phyloP scores from a whole-genome alignment of 2,113 vertebrate genomes.

The Empidonax traillii region DNA sequence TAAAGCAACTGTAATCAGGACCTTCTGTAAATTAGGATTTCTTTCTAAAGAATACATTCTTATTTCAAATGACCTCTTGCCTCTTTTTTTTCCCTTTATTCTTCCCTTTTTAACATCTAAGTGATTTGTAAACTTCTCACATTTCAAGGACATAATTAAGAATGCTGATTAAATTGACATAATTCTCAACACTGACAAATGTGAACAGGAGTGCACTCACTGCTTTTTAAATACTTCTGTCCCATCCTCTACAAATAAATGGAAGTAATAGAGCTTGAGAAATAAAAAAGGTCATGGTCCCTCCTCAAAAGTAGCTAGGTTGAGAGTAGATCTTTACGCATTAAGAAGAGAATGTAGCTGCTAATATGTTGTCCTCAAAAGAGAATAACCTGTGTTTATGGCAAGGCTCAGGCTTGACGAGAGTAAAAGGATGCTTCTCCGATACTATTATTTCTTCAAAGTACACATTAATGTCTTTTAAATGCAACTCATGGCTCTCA shows the following conservation, averaged over 20 bases:
- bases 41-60: not conserved
- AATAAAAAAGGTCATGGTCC: slow-evolving; percentile 1
- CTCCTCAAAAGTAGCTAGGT: not conserved
- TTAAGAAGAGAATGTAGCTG: not conserved
- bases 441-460: not conserved
- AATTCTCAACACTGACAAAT: slow-evolving; percentile 5
- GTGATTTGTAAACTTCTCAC: slow-evolving; percentile 41
- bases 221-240: slow-evolving; percentile 41
- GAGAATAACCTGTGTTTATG: slow-evolving; percentile 15
- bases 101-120: slow-evolving; percentile 17
- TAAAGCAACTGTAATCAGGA: slow-evolving; percentile 1
- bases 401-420: not conserved
- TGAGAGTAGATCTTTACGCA: not conserved
- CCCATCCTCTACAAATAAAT: slow-evolving; percentile 31
- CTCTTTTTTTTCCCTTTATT: not conserved
- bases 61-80: slow-evolving; percentile 21
- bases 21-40: slow-evolving; percentile 52
- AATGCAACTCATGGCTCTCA: slow-evolving; percentile 37
- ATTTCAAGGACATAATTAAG: slow-evolving; percentile 65
- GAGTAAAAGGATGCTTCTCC: not conserved
- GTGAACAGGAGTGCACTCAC: not conserved
- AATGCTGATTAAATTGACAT: slow-evolving; percentile 58
- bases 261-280: slow-evolving; percentile 25
- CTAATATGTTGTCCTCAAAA: not conserved
- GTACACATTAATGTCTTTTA: slow-evolving; percentile 19